Evolutionary conservation across 2,113 vertebrate genomes (phyloP).

Genomic region (Rhegmatorhina hoffmannsi): DNA sequence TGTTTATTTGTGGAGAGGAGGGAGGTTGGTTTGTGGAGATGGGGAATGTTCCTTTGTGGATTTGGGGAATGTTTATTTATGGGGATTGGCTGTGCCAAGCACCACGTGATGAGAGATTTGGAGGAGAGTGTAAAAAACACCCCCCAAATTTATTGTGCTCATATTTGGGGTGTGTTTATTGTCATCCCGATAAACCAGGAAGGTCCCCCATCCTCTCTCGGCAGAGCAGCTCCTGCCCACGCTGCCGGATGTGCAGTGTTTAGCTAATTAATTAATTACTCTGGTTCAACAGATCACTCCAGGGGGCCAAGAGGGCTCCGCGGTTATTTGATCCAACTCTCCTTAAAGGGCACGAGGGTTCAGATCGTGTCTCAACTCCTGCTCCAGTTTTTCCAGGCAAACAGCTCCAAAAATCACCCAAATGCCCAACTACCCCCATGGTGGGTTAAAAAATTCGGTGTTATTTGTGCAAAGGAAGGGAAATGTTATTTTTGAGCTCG

Average conservation of each 20-base stretch:
- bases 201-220: fast-evolving
- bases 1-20: not conserved
- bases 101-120: fast-evolving
- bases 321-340: not conserved
- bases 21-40: not conserved
- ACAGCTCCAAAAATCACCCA: fast-evolving
- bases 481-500: fast-evolving
- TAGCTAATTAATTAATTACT: not conserved
- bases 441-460: fast-evolving
- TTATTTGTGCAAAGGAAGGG: fast-evolving
- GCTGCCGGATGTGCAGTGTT: not conserved
- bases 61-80: not conserved
- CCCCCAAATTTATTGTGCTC: not conserved
- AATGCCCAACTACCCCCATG: fast-evolving
- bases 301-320: not conserved
- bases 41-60: not conserved
- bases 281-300: fast-evolving
- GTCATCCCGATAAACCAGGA: not conserved
- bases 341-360: not conserved
- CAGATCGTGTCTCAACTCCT: fast-evolving
- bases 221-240: not conserved
- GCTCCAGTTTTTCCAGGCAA: fast-evolving
- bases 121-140: fast-evolving
- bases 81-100: not conserved
- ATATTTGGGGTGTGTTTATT: not conserved